A percentile compares a stretch with the other conserved stretches of the same genome.
Conservation (phyloP, 2,113 vertebrate genomes). For the Thamnophis sirtalis region DNA sequence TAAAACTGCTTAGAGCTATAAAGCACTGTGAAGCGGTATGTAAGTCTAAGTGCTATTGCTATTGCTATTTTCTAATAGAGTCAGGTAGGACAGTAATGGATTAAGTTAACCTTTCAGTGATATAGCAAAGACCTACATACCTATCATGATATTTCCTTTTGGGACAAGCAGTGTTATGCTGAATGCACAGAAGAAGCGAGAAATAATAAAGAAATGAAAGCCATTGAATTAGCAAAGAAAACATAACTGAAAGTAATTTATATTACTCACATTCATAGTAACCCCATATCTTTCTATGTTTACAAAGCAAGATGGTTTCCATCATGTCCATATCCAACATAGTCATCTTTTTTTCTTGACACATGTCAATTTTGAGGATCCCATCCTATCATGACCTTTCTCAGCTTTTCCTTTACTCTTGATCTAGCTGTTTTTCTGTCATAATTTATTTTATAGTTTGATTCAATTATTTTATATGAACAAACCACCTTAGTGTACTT, state of each 20-base stretch:
- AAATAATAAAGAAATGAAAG: not conserved
- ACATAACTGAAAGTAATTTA: not conserved
- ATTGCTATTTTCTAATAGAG: not conserved
- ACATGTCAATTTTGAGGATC: not conserved
- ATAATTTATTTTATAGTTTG: not conserved
- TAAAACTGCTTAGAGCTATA: too few relatives aligned
- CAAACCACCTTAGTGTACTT: not conserved
- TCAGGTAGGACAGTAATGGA: not conserved
- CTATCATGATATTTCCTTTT: not conserved
- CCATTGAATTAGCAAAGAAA: not conserved
- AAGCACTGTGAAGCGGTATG: too few relatives aligned
- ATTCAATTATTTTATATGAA: not conserved
- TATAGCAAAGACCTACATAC: not conserved
- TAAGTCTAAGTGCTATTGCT: too few relatives aligned
- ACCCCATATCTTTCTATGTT: not conserved
- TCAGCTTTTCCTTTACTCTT: not conserved
- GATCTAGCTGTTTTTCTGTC: not conserved
- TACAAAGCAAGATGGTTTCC: not conserved
- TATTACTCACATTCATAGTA: not conserved
- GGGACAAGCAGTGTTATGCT: not conserved
- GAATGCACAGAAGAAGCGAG: not conserved
- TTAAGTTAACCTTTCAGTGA: not conserved
- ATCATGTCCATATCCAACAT: not conserved
- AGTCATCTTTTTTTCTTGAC: not conserved
- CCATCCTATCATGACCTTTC: not conserved